These are phyloP conservation scores for Pempheris klunzingeri DNA, from an alignment of 2,797 vertebrate species.

Conservation along the genomic window DNA sequence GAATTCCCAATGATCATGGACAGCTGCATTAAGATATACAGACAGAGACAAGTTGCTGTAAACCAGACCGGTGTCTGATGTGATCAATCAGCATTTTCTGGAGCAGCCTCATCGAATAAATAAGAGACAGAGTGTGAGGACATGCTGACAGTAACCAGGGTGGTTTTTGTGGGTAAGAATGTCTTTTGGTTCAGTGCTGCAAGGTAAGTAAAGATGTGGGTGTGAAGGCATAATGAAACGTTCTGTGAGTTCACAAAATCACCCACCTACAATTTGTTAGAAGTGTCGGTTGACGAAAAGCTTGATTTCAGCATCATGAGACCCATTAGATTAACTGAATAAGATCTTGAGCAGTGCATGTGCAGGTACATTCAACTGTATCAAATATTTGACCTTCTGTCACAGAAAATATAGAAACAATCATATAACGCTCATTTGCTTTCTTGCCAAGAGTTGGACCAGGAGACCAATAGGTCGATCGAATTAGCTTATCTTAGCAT, in stretches of 20 bases:
- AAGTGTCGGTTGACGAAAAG: conserved; percentile 1
- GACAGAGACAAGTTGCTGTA: conserved; percentile 47
- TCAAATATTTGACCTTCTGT: neutral
- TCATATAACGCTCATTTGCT: neutral
- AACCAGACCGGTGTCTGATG: conserved; percentile 45
- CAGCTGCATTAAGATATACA: conserved; percentile 57
- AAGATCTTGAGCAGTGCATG: conserved; percentile 15
- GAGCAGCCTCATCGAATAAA: conserved; percentile 59
- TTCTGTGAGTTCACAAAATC: conserved; percentile 57
- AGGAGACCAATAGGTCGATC: too few species aligned
- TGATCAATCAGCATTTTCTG: conserved; percentile 60
- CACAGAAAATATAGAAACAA: neutral
- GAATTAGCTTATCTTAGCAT: neutral
- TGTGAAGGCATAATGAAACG: conserved; percentile 56
- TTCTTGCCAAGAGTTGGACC: neutral
- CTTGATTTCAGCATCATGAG: conserved; percentile 32
- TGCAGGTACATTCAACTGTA: conserved; percentile 19
- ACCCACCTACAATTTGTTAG: conserved; percentile 43
- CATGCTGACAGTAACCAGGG: conserved; percentile 15
- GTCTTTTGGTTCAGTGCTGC: conserved; percentile 37
- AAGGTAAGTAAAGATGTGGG: conserved; percentile 52
- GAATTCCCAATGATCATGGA: conserved; percentile 53
- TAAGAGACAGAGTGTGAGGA: conserved; percentile 48
- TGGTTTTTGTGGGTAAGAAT: conserved; percentile 29
- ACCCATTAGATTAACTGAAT: conserved; percentile 21